phyloP scores from a whole-genome alignment of 2,797 vertebrate genomes.

The Lepilemur septentrionalis region DNA sequence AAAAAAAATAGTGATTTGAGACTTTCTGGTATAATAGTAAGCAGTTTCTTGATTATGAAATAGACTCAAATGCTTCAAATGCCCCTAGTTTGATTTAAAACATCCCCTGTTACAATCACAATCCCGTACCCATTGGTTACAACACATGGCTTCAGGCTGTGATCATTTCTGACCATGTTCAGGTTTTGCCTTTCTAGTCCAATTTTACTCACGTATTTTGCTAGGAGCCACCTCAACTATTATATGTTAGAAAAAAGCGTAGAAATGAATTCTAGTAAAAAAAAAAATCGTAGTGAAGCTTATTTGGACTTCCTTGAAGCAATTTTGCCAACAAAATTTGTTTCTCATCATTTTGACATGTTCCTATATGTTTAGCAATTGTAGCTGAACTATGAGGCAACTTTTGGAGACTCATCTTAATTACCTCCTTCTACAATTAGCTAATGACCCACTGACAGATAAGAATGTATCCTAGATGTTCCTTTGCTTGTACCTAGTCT shows the following conservation, averaged over 20 bases:
- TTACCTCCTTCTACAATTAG: slow-evolving; percentile 66
- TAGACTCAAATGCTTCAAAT: background rate
- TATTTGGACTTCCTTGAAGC: slow-evolving; percentile 13
- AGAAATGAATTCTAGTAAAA: background rate
- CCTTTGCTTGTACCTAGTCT: slow-evolving; percentile 42
- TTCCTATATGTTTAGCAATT: slow-evolving; percentile 11
- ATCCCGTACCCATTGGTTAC: background rate
- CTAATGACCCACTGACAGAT: slow-evolving; percentile 61
- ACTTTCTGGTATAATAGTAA: background rate
- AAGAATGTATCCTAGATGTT: slow-evolving; percentile 30
- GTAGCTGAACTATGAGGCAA: slow-evolving; percentile 1
- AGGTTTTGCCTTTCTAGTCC: slow-evolving; percentile 3
- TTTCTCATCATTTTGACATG: background rate
- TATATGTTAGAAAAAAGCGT: background rate
- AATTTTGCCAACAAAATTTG: slow-evolving; percentile 16
- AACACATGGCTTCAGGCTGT: background rate
- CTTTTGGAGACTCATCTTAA: slow-evolving; percentile 58
- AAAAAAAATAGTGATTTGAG: background rate
- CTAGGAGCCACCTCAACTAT: slow-evolving; percentile 5
- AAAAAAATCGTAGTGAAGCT: slow-evolving; percentile 1
- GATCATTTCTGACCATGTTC: background rate
- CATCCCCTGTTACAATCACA: background rate
- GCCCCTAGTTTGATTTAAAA: background rate
- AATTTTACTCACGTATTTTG: background rate
- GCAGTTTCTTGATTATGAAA: slow-evolving; percentile 22